Evolutionary conservation across 1,140 invertebrate species (phyloP), one percentile per base, ranked within the genome.

Genomic region (Apis laboriosa): DNA sequence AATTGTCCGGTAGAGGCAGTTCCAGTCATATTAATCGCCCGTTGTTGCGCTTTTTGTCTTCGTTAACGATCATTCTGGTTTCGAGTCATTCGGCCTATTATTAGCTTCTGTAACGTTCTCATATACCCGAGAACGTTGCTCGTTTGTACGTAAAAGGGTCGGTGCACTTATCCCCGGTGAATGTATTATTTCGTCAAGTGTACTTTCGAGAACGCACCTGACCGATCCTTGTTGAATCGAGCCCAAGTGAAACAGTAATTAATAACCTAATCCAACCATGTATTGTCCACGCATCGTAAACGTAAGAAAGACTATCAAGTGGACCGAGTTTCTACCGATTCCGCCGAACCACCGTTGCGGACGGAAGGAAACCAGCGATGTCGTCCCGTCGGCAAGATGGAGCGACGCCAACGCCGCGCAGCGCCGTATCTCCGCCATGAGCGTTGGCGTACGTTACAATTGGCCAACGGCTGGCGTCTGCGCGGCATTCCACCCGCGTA

Each of bases 391-490:
- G 51, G 11, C 58, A 56, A 83, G 66, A 75, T 73, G 80, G 60
- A 61, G 60, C 84, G 86, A 86, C 75, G 70, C 28, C 64, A 75
- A 75, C 86, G 82, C 73, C 86, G 19, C 43, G 24, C 43, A 19
- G 12, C 24, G 24, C 24, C n/a, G n/a, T 55, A n/a, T 51, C 58
- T 77, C 80, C 87, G 89, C 78, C 92, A 92, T 93, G 91, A 92
- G 92, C 89, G 73, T 61, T 53, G 4, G 28, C 74, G 61, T 60
- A 75, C 63, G 15, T 63, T 78, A 74, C 80, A 78, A 93, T 93
- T 92, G 92, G 91, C 83, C 82, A 84, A 72, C 77, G 51, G 68
- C 58, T 56, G 56, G 92, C 89, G 91, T 91, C 89, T 92, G 93
- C 93, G 92, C 89, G 78, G 72, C n/a, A 82, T 72, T 64, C 15